Conservation (phyloP, 2,888 invertebrate species). For the Caenorhabditis doughertyi region DNA sequence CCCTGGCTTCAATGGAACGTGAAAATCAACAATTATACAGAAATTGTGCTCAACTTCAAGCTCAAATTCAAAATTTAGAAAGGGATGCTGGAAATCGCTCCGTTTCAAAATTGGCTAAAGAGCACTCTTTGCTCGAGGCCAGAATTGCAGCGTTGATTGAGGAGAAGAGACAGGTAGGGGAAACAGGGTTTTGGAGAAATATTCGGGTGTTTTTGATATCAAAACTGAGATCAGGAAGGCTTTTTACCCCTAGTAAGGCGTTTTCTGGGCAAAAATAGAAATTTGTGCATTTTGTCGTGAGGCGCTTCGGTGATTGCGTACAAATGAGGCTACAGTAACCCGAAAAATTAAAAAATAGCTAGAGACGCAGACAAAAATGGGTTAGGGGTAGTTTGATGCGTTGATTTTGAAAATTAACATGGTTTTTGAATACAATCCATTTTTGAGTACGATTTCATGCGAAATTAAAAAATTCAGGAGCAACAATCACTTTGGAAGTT, state of each 20-base stretch:
- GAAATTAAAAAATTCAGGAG: background rate
- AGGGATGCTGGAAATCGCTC: constrained; percentile 70
- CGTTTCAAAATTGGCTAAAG: constrained; percentile 71
- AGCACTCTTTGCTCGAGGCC: constrained; percentile 70
- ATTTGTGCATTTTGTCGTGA: background rate
- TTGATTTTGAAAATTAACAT: background rate
- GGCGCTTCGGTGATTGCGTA: background rate
- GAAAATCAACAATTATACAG: constrained; percentile 78
- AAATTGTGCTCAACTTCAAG: constrained; percentile 75
- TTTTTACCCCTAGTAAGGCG: background rate
- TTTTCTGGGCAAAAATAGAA: background rate
- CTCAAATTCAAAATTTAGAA: constrained; percentile 76
- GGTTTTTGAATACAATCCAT: background rate
- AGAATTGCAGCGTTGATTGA: constrained; percentile 69
- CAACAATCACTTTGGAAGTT: background rate
- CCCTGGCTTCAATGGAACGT: constrained; percentile 78
- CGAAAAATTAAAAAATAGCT: background rate
- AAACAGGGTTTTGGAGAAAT: no score
- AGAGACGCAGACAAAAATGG: background rate
- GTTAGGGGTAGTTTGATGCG: background rate
- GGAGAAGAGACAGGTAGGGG: constrained; percentile 75
- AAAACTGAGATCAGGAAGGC: background rate
- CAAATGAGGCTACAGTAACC: background rate
- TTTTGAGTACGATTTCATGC: background rate
- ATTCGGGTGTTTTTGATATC: background rate